Percentiles rank a stretch among this genome's conserved stretches.
These are phyloP conservation scores for Mormyrus proboscirostris DNA, from an alignment of 2,797 vertebrate species.

Conservation along the genomic window DNA sequence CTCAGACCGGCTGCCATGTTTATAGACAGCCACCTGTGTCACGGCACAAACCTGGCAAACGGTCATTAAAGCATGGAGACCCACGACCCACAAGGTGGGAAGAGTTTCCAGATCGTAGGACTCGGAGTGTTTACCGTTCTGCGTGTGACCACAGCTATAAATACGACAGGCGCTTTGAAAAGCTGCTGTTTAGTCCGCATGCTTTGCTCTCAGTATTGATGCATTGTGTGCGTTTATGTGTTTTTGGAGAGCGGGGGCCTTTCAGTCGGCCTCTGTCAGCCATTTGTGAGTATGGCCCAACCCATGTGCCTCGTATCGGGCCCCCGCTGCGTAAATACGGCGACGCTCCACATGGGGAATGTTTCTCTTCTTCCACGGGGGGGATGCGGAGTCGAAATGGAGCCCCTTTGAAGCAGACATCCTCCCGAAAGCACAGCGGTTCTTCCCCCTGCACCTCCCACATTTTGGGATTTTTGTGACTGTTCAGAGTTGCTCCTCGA, in stretches of 20 bases:
- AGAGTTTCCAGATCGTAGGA: not conserved
- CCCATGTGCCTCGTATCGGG: not conserved
- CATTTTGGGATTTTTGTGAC: not conserved
- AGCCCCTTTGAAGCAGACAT: not conserved
- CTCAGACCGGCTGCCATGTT: not conserved
- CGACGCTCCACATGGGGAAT: not conserved
- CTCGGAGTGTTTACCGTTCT: not conserved
- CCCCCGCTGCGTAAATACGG: not conserved
- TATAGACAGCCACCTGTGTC: not conserved
- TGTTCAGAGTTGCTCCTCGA: not conserved
- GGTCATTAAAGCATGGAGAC: not conserved
- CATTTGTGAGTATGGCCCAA: constrained; percentile 15
- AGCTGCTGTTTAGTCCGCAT: not conserved
- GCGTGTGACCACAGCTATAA: not conserved
- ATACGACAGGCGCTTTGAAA: not conserved
- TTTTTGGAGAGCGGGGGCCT: not conserved
- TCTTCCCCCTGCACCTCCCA: not conserved
- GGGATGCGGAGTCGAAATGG: not conserved
- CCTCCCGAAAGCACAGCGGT: not conserved
- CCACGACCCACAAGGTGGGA: not conserved
- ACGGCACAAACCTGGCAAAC: not conserved
- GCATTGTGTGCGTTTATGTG: not conserved
- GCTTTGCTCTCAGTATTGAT: not conserved
- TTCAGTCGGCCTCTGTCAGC: constrained; percentile 24
- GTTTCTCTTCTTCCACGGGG: not conserved